phyloP scores from a whole-genome alignment of 2,888 invertebrate genomes.

The Euclidia mi region DNA sequence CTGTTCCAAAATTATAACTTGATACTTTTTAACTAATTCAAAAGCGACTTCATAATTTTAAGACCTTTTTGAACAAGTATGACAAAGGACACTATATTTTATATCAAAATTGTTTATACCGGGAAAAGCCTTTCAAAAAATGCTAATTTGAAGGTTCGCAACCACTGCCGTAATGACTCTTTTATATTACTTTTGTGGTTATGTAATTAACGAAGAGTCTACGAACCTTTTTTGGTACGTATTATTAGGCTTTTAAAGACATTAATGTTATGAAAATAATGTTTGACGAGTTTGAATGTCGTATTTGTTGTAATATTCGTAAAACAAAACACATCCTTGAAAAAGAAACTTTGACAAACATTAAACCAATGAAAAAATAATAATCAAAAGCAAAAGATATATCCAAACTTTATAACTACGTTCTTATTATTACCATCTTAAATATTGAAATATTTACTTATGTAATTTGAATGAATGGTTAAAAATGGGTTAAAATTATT shows the following conservation, averaged over 20 bases:
- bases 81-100: slow-evolving; percentile 21
- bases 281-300: too few relatives aligned
- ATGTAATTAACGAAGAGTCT: slow-evolving; percentile 15
- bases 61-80: slow-evolving; percentile 1
- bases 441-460: too few relatives aligned
- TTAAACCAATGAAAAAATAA: too few relatives aligned
- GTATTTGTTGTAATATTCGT: too few relatives aligned
- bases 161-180: slow-evolving; percentile 9
- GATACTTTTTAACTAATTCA: slow-evolving; percentile 7
- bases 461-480: too few relatives aligned
- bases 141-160: slow-evolving; percentile 28
- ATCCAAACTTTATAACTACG: too few relatives aligned
- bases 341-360: too few relatives aligned
- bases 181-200: slow-evolving; percentile 14
- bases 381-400: too few relatives aligned
- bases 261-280: not conserved
- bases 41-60: slow-evolving; percentile 7
- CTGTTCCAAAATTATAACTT: not conserved
- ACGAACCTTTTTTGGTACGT: not conserved
- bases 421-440: too few relatives aligned
- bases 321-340: too few relatives aligned
- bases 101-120: slow-evolving; percentile 7
- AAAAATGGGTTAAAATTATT: too few relatives aligned
- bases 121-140: slow-evolving; percentile 24
- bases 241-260: slow-evolving; percentile 6